Base-by-base conservation (phyloP, 2,797 vertebrate genomes). In the Paedocypris micromegethes region DNA sequence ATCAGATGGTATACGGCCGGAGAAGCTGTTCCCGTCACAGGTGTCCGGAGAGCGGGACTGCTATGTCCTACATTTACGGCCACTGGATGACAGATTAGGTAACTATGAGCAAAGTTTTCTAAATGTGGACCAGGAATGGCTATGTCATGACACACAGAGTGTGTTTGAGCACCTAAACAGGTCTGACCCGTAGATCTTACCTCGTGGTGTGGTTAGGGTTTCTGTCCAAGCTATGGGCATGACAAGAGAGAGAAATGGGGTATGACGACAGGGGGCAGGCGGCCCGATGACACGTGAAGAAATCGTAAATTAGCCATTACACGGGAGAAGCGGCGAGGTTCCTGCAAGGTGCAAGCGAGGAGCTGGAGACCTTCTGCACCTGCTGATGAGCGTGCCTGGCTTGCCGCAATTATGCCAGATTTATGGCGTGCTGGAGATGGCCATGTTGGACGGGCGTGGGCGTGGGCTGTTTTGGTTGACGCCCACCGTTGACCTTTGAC, bases 381-480 rank as follows among this genome's bases (percentile, higher is more conserved):
- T 78, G 77, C 76, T 63, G 6, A 77, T 54, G 50, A 43, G 47
- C 46, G 62, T 68, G 43, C 63, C 57, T 64, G 60, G 68, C 52
- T 62, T 66, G 64, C 65, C 68, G 68, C 67, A 72, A 74, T 46
- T 74, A 71, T 63, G 66, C 40, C 74, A 75, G 80, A 86, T 85
- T 83, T 80, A 84, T 9, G 67, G 51, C 38, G 5, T n/a, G 52
- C 76, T 59, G 70, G 68, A 77, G 58, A 74, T 67, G 9, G 7
- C 82, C 82, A 74, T 84, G 83, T 85, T 56, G 44, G 81, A 72
- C 76, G 9, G 53, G 48, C 63, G 68, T 68, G 77, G 60, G 66
- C 70, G 73, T 68, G 56, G 79, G 74, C 73, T 83, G 81, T 84
- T 84, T 81, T 81, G 77, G 84, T 79, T n/a, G 83, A 83, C 81